A percentile compares a stretch with the other conserved stretches of the same genome.
Conservation (phyloP, 2,888 invertebrate species). For the Lasioglossum vierecki region DNA sequence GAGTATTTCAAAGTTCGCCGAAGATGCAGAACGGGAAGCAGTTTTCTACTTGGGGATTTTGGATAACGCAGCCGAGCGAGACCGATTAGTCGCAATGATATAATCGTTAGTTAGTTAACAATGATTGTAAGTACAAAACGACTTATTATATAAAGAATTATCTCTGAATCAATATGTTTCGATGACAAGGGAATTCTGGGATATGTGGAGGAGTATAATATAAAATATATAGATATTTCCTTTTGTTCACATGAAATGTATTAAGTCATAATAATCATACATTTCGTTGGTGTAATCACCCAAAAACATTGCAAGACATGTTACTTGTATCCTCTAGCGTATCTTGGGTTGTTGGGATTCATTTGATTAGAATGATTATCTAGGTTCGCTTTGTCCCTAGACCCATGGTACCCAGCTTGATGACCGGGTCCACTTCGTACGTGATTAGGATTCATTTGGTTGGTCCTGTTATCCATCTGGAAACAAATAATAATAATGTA, state of each 20-base stretch:
- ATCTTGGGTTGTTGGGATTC: conserved; percentile 73
- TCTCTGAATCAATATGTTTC: background rate
- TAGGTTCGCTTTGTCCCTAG: conserved; percentile 66
- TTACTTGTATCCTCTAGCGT: background rate
- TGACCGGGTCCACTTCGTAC: background rate
- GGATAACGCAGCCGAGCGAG: conserved; percentile 79
- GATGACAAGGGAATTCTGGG: background rate
- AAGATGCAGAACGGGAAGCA: conserved; percentile 75
- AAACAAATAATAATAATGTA: too few relatives aligned
- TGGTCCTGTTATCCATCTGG: conserved; percentile 9
- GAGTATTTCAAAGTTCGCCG: conserved; percentile 80
- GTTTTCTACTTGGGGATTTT: conserved; percentile 81
- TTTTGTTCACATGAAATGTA: background rate
- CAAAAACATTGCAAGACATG: background rate
- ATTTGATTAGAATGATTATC: conserved; percentile 78
- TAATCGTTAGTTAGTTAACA: background rate
- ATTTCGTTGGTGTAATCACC: too few relatives aligned
- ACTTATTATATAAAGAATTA: background rate
- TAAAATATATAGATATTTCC: background rate
- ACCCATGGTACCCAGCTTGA: conserved; percentile 72
- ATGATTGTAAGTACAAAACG: background rate
- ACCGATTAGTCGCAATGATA: conserved; percentile 12
- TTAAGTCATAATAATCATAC: background rate
- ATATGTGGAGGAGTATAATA: background rate
- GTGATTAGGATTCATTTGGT: conserved; percentile 11